phyloP scores from a whole-genome alignment of 2,888 invertebrate genomes.

The Strigamia maritima region DNA sequence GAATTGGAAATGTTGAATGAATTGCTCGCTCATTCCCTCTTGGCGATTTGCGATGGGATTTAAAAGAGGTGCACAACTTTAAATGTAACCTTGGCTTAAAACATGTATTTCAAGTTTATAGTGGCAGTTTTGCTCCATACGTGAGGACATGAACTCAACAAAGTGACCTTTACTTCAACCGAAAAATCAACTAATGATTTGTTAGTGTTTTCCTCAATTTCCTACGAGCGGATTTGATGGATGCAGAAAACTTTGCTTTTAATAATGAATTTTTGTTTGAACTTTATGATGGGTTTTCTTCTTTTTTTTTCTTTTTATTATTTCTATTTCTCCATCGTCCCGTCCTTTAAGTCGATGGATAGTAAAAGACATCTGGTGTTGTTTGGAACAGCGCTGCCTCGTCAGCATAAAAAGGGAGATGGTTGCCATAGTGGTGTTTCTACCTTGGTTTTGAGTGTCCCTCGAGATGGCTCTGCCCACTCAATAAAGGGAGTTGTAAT shows the following conservation, averaged over 20 bases:
- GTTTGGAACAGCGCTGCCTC: slow-evolving; percentile 17
- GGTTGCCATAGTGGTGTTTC: slow-evolving; percentile 34
- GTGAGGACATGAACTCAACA: slow-evolving; percentile 22
- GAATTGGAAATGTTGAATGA: slow-evolving; percentile 3
- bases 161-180: background rate
- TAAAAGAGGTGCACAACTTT: background rate
- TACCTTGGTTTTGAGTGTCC: slow-evolving; percentile 34
- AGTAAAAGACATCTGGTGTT: slow-evolving; percentile 30
- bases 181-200: background rate
- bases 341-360: slow-evolving; percentile 22
- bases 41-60: background rate
- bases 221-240: background rate
- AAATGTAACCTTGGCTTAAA: background rate
- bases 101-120: slow-evolving; percentile 22
- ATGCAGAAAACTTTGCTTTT: background rate
- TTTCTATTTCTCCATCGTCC: background rate
- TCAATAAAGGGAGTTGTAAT: slow-evolving; percentile 32
- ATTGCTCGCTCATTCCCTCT: background rate
- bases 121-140: background rate
- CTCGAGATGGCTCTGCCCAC: slow-evolving; percentile 34
- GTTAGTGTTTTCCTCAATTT: background rate
- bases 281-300: background rate
- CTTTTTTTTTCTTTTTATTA: background rate
- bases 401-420: slow-evolving; percentile 32
- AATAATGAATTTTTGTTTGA: background rate